Evolutionary conservation across 2,888 invertebrate genomes (phyloP).

Genomic region (Branchellion lobata): DNA sequence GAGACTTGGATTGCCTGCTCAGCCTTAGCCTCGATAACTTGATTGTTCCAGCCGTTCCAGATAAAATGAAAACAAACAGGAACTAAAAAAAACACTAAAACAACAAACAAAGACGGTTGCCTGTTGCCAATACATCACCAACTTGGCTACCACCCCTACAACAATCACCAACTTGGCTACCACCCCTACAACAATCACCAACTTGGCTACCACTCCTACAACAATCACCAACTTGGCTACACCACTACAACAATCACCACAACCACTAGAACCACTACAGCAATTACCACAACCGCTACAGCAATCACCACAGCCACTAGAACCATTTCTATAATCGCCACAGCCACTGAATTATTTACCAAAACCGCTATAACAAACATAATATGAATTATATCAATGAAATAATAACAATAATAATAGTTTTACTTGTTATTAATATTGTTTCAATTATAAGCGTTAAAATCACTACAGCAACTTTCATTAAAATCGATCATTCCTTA

Average conservation of each 20-base stretch:
- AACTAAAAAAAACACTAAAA: background rate
- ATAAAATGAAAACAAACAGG: too few relatives aligned
- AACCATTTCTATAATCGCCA: background rate
- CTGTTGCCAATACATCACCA: background rate
- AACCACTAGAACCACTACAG: background rate
- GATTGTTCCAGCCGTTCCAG: too few relatives aligned
- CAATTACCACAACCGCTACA: background rate
- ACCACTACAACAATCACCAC: background rate
- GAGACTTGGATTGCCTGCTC: too few relatives aligned
- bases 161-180: background rate
- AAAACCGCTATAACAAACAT: too few relatives aligned
- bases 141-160: background rate
- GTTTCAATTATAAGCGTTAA: too few relatives aligned
- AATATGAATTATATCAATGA: too few relatives aligned
- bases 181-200: background rate
- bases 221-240: background rate
- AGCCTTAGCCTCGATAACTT: too few relatives aligned
- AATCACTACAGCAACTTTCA: too few relatives aligned
- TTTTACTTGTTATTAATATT: too few relatives aligned
- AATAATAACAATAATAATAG: too few relatives aligned
- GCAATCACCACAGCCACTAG: background rate
- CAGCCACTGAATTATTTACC: too few relatives aligned
- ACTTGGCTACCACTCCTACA: background rate
- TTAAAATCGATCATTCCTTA: too few relatives aligned
- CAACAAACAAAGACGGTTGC: background rate